A percentile compares a stretch with the other conserved stretches of the same genome.
Evolutionary conservation across 2,888 invertebrate genomes (phyloP).

Genomic region (Nesidiocoris tenuis): DNA sequence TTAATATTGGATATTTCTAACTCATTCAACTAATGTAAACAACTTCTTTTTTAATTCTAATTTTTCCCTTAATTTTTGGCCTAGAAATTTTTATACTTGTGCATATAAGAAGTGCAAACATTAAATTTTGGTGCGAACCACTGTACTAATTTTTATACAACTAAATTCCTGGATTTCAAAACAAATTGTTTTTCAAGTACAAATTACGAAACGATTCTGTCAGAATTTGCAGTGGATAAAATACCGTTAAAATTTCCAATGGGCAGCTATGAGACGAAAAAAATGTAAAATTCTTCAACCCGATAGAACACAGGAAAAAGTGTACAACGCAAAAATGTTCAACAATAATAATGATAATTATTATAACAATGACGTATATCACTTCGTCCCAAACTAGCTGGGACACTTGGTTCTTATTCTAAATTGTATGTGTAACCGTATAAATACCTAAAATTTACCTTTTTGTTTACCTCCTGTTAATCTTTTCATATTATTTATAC

Average conservation of each 20-base stretch:
- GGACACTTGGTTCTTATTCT: conserved; percentile 39
- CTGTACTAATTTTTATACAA: conserved; percentile 34
- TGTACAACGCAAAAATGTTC: conserved; percentile 33
- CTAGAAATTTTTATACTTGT: conserved; percentile 48
- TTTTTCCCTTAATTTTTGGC: conserved; percentile 42
- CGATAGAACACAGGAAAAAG: conserved; percentile 23
- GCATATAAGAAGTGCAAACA: conserved; percentile 48
- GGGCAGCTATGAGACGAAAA: no score
- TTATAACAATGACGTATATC: conserved; percentile 37
- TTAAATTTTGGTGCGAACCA: conserved; percentile 49
- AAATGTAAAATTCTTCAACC: no score
- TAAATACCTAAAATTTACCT: conserved; percentile 33
- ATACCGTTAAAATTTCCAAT: no score
- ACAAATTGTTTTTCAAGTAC: conserved; percentile 14
- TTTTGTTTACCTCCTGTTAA: conserved; percentile 15
- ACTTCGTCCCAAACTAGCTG: conserved; percentile 14
- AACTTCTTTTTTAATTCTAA: conserved; percentile 32
- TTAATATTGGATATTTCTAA: conserved; percentile 44
- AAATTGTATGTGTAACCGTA: conserved; percentile 44
- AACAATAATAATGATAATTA: conserved; percentile 35
- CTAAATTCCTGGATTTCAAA: conserved; percentile 32
- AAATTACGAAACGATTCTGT: conserved; percentile 9
- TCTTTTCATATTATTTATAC: conserved; percentile 19
- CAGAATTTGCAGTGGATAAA: no score
- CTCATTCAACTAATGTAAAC: conserved; percentile 44